Percentiles rank a stretch among this genome's conserved stretches.
These are phyloP conservation scores for Nomada ruficornis DNA, from an alignment of 2,888 invertebrate genomes.

Conservation along the genomic window DNA sequence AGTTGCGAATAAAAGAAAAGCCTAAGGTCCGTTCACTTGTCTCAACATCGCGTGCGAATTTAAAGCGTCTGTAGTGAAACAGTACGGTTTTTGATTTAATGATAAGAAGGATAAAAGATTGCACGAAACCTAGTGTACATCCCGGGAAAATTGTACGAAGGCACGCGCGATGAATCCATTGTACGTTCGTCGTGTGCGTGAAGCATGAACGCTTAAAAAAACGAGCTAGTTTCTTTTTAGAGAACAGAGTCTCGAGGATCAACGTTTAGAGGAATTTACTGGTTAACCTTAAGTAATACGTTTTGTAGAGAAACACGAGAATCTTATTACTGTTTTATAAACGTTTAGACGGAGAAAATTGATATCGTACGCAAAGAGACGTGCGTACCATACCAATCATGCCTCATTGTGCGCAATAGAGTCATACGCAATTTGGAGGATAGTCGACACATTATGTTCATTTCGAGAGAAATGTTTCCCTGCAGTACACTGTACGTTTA, in stretches of 20 bases:
- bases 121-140: background rate
- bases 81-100: background rate
- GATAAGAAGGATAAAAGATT: background rate
- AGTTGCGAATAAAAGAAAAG: background rate
- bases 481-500: conserved; percentile 75
- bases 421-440: conserved; percentile 35
- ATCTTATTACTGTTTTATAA: conserved; percentile 59
- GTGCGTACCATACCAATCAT: conserved; percentile 2
- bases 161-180: conserved; percentile 29
- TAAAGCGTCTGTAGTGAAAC: background rate
- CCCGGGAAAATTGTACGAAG: conserved; percentile 3
- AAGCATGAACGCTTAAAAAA: conserved; percentile 19
- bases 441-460: conserved; percentile 49
- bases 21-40: conserved; percentile 7
- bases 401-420: conserved; percentile 35
- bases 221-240: conserved; percentile 24
- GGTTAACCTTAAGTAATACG: conserved; percentile 17
- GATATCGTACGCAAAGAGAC: conserved; percentile 14
- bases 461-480: conserved; percentile 46
- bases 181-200: conserved; percentile 28
- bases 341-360: conserved; percentile 27
- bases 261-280: conserved; percentile 47
- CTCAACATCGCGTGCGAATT: background rate
- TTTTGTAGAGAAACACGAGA: conserved; percentile 36
- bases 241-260: conserved; percentile 24